Percentiles rank a stretch among this genome's conserved stretches.
Conservation (phyloP, 2,113 vertebrate genomes). For the Pitta sordida region DNA sequence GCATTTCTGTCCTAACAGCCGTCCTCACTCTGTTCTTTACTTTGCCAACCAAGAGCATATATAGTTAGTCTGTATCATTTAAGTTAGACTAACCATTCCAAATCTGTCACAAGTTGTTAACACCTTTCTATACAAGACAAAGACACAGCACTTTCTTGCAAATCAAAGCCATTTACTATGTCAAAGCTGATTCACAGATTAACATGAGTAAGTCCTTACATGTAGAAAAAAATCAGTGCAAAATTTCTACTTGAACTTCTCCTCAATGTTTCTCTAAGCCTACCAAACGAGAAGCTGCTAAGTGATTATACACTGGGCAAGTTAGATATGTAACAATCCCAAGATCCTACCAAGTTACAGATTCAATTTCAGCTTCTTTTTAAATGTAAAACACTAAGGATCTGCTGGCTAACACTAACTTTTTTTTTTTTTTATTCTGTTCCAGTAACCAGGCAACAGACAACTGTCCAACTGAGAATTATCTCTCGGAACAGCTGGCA, state of each 20-base stretch:
- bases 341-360: background rate
- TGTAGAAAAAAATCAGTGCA: background rate
- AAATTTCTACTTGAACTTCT: background rate
- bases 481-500: constrained; percentile 61
- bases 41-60: background rate
- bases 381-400: constrained; percentile 35
- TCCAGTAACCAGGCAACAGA: constrained; percentile 47
- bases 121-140: background rate
- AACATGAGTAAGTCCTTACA: background rate
- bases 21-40: background rate
- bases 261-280: background rate
- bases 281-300: background rate
- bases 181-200: background rate
- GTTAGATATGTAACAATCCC: background rate
- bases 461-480: constrained; percentile 64
- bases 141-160: background rate
- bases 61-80: background rate
- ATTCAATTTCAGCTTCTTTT: constrained; percentile 21
- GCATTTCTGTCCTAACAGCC: background rate
- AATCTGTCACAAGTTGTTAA: background rate
- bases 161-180: background rate
- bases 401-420: constrained; percentile 43
- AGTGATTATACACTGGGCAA: background rate
- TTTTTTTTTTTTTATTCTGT: constrained; percentile 44
- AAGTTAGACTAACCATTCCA: background rate